Conservation (phyloP, 2,888 invertebrate genomes). For the Cheilosia impressa region DNA sequence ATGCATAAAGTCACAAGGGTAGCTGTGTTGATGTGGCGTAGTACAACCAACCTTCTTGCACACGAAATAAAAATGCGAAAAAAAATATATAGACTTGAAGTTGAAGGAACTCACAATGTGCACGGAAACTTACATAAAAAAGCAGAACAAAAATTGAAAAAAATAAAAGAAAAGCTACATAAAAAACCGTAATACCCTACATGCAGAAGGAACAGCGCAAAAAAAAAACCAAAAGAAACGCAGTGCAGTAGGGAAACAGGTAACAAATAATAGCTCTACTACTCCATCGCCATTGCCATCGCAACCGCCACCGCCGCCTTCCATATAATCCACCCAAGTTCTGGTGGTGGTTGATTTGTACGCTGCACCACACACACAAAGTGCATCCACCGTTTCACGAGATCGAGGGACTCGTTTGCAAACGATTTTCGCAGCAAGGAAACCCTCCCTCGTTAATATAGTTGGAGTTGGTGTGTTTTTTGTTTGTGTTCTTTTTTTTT, state of each 20-base stretch:
- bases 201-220: slow-evolving; percentile 63
- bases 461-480: slow-evolving; percentile 29
- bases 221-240: slow-evolving; percentile 58
- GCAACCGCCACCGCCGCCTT: slow-evolving; percentile 35
- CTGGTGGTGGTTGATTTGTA: slow-evolving; percentile 45
- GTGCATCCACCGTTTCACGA: slow-evolving; percentile 69
- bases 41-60: slow-evolving; percentile 53
- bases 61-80: slow-evolving; percentile 18
- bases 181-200: slow-evolving; percentile 70
- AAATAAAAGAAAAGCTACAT: slow-evolving; percentile 38
- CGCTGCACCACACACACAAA: slow-evolving; percentile 57
- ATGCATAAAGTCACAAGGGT: slow-evolving; percentile 53
- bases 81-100: slow-evolving; percentile 67
- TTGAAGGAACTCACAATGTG: slow-evolving; percentile 72
- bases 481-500: slow-evolving; percentile 10
- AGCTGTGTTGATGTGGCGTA: slow-evolving; percentile 45
- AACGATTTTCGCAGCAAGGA: slow-evolving; percentile 60
- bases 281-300: slow-evolving; percentile 54
- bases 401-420: slow-evolving; percentile 60
- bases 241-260: slow-evolving; percentile 73
- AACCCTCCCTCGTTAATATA: slow-evolving; percentile 58
- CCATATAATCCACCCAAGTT: slow-evolving; percentile 33
- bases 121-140: slow-evolving; percentile 66
- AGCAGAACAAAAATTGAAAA: slow-evolving; percentile 45
- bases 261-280: slow-evolving; percentile 72